Percentiles rank a stretch among this genome's conserved stretches.
Conservation (phyloP, 1,140 invertebrate genomes). For the Meloidogyne exigua region DNA sequence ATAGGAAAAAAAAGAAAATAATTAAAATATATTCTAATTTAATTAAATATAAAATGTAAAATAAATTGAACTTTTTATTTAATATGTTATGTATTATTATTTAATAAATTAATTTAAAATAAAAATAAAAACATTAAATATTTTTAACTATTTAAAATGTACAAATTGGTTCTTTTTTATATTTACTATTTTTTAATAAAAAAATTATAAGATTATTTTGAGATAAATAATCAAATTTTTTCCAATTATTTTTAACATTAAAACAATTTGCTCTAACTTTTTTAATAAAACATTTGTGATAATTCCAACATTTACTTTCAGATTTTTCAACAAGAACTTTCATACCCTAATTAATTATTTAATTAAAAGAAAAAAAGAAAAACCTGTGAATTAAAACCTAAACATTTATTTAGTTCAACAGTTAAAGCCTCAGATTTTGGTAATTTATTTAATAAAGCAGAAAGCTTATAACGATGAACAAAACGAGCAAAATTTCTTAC, state of each 20-base stretch:
- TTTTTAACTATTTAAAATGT: background rate
- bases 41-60: no score
- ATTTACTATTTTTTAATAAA: background rate
- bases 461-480: background rate
- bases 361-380: background rate
- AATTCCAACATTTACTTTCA: slow-evolving; percentile 1
- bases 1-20: no score
- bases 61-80: no score
- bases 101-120: no score
- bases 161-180: slow-evolving; percentile 1
- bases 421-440: background rate
- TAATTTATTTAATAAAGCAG: background rate
- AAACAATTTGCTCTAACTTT: background rate
- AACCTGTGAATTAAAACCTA: background rate
- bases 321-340: background rate
- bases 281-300: slow-evolving; percentile 5
- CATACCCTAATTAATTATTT: background rate
- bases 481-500: background rate
- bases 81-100: no score
- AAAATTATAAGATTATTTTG: slow-evolving; percentile 2
- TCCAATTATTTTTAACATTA: background rate
- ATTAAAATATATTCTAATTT: no score
- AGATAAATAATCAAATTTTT: background rate
- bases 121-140: no score
- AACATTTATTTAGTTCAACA: background rate